Base-by-base conservation (phyloP, 2,888 invertebrate genomes). In the Myathropa florea region DNA sequence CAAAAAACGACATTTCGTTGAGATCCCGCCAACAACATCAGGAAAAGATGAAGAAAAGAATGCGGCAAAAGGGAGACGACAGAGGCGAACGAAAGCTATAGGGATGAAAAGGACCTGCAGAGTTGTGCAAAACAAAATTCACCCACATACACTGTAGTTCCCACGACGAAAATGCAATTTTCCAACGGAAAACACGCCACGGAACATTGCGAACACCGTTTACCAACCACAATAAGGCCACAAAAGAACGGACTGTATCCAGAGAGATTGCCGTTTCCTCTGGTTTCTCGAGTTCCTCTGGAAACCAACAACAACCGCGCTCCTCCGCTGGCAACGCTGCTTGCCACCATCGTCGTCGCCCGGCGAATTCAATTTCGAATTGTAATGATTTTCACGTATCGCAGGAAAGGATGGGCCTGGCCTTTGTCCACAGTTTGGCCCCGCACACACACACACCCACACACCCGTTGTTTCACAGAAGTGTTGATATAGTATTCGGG, bases 381-480 rank as follows among this genome's bases (percentile, higher is more conserved):
- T 86, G 78, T 71, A 83, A 86, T 86, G 86, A 79, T 83, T 86
- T 86, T 75, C 86, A 86, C 86, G 86, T 86, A 86, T 61, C 75
- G 61, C 28, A 57, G 55, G 21, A 23, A 9, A 60, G 59, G 24
- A 65, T 57, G 64, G 61, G 76, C 64, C 80, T 60, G 76, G 39
- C 33, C 53, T 24, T n/a, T 28, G 53, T 28, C 24, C 24, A 18
- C 21, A 33, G 33, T 33, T 2, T 33, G 33, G 33, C 33, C 33
- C 33, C 33, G 57, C 53, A 28, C 39, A 33, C 24, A 65, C 26
- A 36, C 10, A 63, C 33, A 57, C 23, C 53, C 57, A 68, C 46
- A 71, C 70, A 33, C 46, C 60, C 53, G 64, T 59, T 75, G 60
- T 79, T 70, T 70, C 46, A 26, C 26, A 14, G 36, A 86, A 78